These are phyloP conservation scores for Drosophila parvula DNA, from an alignment of 1,140 invertebrate species.

Conservation along the genomic window DNA sequence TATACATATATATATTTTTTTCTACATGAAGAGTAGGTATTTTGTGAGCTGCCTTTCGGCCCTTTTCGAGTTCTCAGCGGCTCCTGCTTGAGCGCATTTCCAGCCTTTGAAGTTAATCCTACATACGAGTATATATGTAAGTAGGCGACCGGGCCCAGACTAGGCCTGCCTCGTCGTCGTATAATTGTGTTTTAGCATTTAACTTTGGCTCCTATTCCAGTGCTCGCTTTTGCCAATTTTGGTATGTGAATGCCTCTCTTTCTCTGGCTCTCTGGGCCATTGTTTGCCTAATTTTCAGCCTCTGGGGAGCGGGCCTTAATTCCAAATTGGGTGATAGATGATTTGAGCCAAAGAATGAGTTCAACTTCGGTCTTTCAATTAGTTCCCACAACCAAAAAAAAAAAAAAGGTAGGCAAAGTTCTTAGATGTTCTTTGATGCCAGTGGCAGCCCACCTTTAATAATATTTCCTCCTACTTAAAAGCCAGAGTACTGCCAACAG, in stretches of 20 bases:
- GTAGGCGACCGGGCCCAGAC: constrained; percentile 46
- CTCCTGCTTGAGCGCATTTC: constrained; percentile 73
- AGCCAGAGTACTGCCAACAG: constrained; percentile 5
- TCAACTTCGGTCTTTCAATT: constrained; percentile 40
- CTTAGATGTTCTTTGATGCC: background rate
- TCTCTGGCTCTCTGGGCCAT: constrained; percentile 31
- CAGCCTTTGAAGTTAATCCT: constrained; percentile 80
- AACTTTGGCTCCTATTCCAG: constrained; percentile 67
- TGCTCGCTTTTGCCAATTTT: constrained; percentile 61
- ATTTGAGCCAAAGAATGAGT: constrained; percentile 38
- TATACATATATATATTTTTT: constrained; percentile 5
- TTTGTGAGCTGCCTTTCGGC: constrained; percentile 19
- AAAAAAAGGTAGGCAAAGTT: constrained; percentile 2
- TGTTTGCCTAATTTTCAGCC: constrained; percentile 74
- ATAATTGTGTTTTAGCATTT: constrained; percentile 81
- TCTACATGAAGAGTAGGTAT: constrained; percentile 1
- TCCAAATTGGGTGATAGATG: constrained; percentile 54
- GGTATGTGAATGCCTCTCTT: constrained; percentile 28
- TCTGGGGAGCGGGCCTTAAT: constrained; percentile 38
- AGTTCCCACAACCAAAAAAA: too few species aligned
- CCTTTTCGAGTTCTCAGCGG: constrained; percentile 44
- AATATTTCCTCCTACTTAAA: background rate
- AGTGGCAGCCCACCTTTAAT: background rate
- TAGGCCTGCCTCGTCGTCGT: constrained; percentile 37
- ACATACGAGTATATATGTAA: constrained; percentile 60